A percentile compares a stretch with the other conserved stretches of the same genome.
phyloP scores from a whole-genome alignment of 2,113 vertebrate species.

The Pholis gunnellus region DNA sequence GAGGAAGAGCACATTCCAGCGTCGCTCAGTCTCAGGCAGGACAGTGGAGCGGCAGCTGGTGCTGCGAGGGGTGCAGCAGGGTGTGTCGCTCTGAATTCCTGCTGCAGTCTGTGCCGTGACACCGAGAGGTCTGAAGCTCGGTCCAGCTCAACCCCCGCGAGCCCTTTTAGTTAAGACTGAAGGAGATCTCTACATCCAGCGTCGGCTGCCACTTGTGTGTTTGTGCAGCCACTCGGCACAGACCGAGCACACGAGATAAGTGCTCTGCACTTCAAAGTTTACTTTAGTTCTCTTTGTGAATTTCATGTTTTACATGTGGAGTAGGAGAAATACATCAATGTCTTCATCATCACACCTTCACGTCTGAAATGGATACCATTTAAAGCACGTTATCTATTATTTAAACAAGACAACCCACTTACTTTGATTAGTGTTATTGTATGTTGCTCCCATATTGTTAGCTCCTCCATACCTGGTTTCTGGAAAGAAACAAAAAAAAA shows the following conservation, averaged over 20 bases:
- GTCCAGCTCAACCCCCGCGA: conserved; percentile 3
- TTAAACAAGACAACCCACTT: conserved; percentile 51
- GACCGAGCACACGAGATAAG: neutral
- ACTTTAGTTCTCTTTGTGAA: neutral
- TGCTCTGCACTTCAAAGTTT: neutral
- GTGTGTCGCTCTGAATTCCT: conserved; percentile 68
- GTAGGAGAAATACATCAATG: neutral
- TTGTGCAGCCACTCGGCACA: neutral
- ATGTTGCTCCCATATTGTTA: conserved; percentile 97
- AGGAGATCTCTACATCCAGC: neutral
- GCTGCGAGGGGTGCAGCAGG: conserved; percentile 65
- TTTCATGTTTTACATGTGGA: neutral
- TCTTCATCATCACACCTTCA: neutral
- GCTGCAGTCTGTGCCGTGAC: conserved; percentile 33
- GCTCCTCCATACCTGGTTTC: conserved; percentile 92
- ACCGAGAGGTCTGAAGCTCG: conserved; percentile 34
- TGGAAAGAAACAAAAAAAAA: conserved; percentile 41
- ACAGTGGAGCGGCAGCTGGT: conserved; percentile 46
- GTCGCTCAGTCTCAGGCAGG: conserved; percentile 44
- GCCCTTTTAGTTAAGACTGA: conserved; percentile 9
- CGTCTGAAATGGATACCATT: neutral
- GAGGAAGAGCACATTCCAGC: conserved; percentile 70
- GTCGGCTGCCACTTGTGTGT: neutral
- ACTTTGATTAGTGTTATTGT: conserved; percentile 91
- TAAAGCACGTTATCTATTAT: neutral